Percentiles rank a stretch among this genome's conserved stretches.
Conservation (phyloP, 1,140 invertebrate species). For the Sweltsa coloradensis region DNA sequence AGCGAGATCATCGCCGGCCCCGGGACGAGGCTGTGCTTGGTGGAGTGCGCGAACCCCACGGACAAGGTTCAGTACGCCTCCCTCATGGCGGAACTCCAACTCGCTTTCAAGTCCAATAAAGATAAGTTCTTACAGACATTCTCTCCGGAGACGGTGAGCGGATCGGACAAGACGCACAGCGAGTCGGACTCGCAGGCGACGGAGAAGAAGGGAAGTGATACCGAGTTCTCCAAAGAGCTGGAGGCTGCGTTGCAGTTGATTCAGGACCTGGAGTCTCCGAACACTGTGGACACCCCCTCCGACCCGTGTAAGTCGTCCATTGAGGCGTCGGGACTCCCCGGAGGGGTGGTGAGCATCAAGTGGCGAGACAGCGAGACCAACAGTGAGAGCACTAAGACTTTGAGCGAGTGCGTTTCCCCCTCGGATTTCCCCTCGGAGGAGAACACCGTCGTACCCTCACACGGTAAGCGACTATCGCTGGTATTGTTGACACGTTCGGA, state of each 20-base stretch:
- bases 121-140: background rate
- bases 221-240: constrained; percentile 32
- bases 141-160: constrained; percentile 20
- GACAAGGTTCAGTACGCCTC: constrained; percentile 29
- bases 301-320: constrained; percentile 19
- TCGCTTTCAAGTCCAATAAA: constrained; percentile 14
- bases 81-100: constrained; percentile 32
- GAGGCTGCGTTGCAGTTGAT: constrained; percentile 35
- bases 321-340: constrained; percentile 6
- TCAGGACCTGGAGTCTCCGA: constrained; percentile 33
- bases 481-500: constrained; percentile 8
- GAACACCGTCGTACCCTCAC: constrained; percentile 13
- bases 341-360: constrained; percentile 6
- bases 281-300: constrained; percentile 31
- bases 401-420: constrained; percentile 27
- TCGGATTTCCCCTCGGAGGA: constrained; percentile 22
- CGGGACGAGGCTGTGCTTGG: background rate
- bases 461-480: constrained; percentile 8
- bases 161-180: constrained; percentile 14
- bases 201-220: constrained; percentile 27
- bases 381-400: constrained; percentile 28
- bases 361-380: constrained; percentile 21
- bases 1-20: constrained; percentile 17
- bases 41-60: constrained; percentile 1
- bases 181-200: constrained; percentile 15